Evolutionary conservation across 2,888 invertebrate species (phyloP), one percentile per base, ranked within the genome.

Genomic region (Malacosoma neustria): DNA sequence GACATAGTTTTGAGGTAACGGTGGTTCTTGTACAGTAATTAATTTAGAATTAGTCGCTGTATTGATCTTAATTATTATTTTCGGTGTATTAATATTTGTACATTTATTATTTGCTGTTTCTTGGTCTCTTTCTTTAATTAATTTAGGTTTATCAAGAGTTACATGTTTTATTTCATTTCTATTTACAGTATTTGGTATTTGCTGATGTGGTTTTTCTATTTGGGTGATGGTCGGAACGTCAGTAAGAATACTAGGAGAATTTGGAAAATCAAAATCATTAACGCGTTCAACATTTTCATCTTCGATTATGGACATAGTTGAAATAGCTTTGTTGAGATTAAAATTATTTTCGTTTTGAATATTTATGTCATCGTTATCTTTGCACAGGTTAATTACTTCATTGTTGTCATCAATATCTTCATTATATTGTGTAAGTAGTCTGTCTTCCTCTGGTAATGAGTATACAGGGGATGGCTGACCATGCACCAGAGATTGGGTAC

Each of bases 381-480:
- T 33, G 11, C 48, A 45, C 13, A 59, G 39, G 14, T 58, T 46
- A 36, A 54, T 49, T 2, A 45, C 37, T 29, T 49, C 48, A 22
- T 37, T 13, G 11, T 40, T 36, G 13, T 39, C 3, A 3, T 32
- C 11, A 29, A 5, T 31, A 32, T 9, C 6, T 15, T 36, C 7
- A 3, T n/a, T 30, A 11, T 32, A n/a, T 40, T 46, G 41, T 3
- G 48, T 36, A 3, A 50, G 29, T 4, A 42, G 42, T 36, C 38
- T 52, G n/a, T 66, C 63, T 40, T 59, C 61, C 22, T 66, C 64
- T 12, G 50, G 36, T 33, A 58, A 32, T 1, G 66, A 69, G 37
- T 62, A 61, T 3, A 59, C 58, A 6, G 64, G 66, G 3, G 68
- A 65, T 12, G 33, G 12, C 1, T 37, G 36, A n/a, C 12, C 14